Evolutionary conservation across 2,113 vertebrate genomes (phyloP), one percentile per base, ranked within the genome.

Genomic region (Neodon shergylaensis): DNA sequence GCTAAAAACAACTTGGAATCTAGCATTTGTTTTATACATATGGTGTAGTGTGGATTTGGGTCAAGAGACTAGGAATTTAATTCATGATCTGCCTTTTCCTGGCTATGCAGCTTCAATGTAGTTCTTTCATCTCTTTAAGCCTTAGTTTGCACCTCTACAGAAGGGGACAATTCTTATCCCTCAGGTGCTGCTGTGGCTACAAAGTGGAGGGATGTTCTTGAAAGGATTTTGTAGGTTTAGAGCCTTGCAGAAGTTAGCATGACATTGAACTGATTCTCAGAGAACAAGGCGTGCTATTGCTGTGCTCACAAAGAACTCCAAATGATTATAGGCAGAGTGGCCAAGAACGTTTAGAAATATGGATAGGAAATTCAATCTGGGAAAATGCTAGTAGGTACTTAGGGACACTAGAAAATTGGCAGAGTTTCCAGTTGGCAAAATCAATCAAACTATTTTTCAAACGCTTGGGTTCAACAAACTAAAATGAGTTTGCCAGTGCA

Each of bases 401-500:
- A 72, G 74, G 95, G 93, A 93, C 42, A 88, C 77, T 21, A 92
- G 90, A 77, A 90, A 68, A 65, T 90, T 98, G 96, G 96, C 96
- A 94, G 94, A 11, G 36, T 9, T 92, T 82, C 26, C 39, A 84
- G 89, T 36, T 96, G 96, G 96, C 97, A 97, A 90, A 94, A 96
- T 90, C 63, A 95, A 96, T 95, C 79, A 68, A 95, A 94, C 89
- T 97, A 49, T 96, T 96, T 97, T 96, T 96, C 91, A 88, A 96
- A 96, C 44, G 74, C 95, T 97, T 90, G 91, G 74, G 86, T 92
- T 96, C 96, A 97, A 88, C 94, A 93, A 90, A 95, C 54, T 22
- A 21, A 36, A 76, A 86, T 58, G 76, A 85, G 66, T 77, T 89
- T 93, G 93, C 96, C 95, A 94, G 90, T 17, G 42, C 10, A 92